A percentile compares a stretch with the other conserved stretches of the same genome.
phyloP scores from a whole-genome alignment of 2,113 vertebrate genomes.

The Halichoerus grypus region DNA sequence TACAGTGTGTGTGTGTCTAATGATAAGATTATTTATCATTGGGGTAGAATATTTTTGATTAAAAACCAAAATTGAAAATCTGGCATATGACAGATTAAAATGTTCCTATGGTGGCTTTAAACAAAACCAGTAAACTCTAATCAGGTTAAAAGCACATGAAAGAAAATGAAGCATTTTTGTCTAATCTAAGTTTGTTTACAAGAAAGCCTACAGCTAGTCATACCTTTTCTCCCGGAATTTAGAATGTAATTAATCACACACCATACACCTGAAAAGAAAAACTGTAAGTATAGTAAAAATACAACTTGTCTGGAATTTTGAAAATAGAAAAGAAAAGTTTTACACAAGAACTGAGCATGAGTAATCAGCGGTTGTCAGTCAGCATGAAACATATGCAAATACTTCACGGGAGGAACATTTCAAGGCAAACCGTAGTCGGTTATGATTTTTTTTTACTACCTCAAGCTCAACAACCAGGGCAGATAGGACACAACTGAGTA shows the following conservation, averaged over 20 bases:
- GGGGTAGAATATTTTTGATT: neutral
- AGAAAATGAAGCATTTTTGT: neutral
- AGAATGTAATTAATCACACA: neutral
- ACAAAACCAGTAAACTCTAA: neutral
- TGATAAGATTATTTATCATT: neutral
- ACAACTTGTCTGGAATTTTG: neutral
- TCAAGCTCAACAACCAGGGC: neutral
- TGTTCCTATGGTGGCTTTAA: neutral
- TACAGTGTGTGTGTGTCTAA: neutral
- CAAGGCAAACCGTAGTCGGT: neutral
- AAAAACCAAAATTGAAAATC: neutral
- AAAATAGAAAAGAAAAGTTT: conserved; percentile 25
- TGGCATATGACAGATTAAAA: neutral
- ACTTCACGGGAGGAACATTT: neutral
- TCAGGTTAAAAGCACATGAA: neutral
- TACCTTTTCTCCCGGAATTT: neutral
- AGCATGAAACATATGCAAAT: neutral
- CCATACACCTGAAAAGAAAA: neutral
- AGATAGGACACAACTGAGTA: neutral
- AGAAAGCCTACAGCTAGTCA: neutral
- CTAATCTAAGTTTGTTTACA: neutral
- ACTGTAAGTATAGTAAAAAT: neutral
- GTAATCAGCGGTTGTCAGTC: neutral
- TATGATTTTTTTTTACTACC: neutral
- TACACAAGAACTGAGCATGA: neutral